Conservation (phyloP, 2,888 invertebrate species). For the Eupelmus urozonus region DNA sequence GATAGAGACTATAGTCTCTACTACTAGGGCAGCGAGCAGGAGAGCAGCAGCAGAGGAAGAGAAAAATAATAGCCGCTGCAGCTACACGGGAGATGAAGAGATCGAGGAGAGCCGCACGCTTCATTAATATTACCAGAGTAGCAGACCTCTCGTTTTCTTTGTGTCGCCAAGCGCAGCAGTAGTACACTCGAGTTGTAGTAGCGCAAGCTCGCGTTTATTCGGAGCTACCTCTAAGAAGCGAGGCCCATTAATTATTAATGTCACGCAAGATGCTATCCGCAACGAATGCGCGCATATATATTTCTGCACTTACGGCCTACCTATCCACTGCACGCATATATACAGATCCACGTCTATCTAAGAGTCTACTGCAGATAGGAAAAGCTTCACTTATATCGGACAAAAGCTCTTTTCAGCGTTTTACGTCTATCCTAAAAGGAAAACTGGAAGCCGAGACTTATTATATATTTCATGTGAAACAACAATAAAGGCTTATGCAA, state of each 20-base stretch:
- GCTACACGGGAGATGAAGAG: not conserved
- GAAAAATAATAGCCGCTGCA: not conserved
- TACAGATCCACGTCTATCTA: no score
- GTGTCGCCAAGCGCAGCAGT: not conserved
- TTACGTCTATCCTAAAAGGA: no score
- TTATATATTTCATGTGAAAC: no score
- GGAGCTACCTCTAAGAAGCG: not conserved
- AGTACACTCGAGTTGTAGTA: not conserved
- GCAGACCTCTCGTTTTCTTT: conserved; percentile 20
- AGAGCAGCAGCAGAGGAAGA: not conserved
- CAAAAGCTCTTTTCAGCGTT: no score
- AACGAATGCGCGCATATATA: not conserved
- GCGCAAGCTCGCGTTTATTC: conserved; percentile 4
- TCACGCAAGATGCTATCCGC: conserved; percentile 38
- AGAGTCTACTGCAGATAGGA: no score
- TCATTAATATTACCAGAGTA: conserved; percentile 47
- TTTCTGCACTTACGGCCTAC: not conserved
- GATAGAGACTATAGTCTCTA: not conserved
- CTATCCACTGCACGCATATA: not conserved
- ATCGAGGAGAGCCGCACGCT: conserved; percentile 12
- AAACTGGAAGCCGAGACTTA: no score
- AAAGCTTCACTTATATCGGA: no score
- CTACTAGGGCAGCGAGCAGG: not conserved
- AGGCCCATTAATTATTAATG: conserved; percentile 56
- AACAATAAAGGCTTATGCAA: no score